A percentile compares a stretch with the other conserved stretches of the same genome.
Conservation (phyloP, 2,113 vertebrate species). For the Ophthalmolycus amberensis region DNA sequence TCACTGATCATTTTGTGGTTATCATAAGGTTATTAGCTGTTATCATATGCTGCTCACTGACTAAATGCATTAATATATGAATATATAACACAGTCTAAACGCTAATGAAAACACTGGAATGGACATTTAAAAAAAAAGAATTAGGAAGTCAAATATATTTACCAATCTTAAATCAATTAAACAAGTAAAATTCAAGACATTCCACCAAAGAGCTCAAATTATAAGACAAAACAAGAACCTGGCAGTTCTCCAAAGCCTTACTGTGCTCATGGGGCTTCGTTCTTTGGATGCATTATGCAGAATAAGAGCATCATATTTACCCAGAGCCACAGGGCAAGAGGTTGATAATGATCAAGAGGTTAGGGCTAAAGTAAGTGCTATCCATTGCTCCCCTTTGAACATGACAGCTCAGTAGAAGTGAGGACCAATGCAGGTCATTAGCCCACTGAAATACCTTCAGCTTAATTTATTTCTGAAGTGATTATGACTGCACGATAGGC, state of each 20-base stretch:
- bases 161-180: not conserved
- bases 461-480: slow-evolving; percentile 84
- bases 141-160: not conserved
- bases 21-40: not conserved
- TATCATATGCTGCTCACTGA: not conserved
- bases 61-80: not conserved
- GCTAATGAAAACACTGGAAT: no score
- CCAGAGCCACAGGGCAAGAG: slow-evolving; percentile 45
- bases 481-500: slow-evolving; percentile 83
- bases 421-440: slow-evolving; percentile 71
- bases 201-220: not conserved
- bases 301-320: slow-evolving; percentile 58
- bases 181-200: not conserved
- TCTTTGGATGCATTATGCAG: slow-evolving; percentile 31
- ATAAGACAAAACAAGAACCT: not conserved
- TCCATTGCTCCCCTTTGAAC: slow-evolving; percentile 61
- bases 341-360: no score
- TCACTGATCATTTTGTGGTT: not conserved
- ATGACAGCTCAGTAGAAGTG: slow-evolving; percentile 34
- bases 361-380: slow-evolving; percentile 50
- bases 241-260: not conserved
- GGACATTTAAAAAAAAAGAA: not conserved
- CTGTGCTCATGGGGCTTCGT: not conserved
- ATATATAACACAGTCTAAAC: no score
- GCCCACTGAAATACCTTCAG: slow-evolving; percentile 77